Evolutionary conservation across 2,113 vertebrate genomes (phyloP), one percentile per base, ranked within the genome.

Genomic region (Microcebus ravelobensis): DNA sequence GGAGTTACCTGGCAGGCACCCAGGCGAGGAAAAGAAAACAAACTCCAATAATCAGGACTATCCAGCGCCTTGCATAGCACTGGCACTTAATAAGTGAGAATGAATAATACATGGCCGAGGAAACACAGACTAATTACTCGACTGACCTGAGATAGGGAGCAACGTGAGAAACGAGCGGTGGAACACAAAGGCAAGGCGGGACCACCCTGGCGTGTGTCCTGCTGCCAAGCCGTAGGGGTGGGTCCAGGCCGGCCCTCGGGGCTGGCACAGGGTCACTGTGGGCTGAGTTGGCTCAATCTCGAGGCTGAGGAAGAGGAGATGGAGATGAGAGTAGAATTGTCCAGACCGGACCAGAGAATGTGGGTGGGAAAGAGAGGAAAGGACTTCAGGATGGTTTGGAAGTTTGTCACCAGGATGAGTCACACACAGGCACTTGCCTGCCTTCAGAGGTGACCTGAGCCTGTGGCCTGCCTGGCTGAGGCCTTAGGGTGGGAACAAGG

Each of bases 131-230:
- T n/a, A 21, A 1, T 45, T 45, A n/a, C 36, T 9, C 0, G 2
- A 29, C 50, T 36, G 70, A 7, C 45, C 61, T 23, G 83, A 25
- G 55, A 57, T 13, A 15, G 55, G 57, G 17, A 20, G 3, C 14
- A 17, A 39, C 0, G 1, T 31, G 29, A n/a, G 29, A 83, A 83
- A 70, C 6, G 12, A 48, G 23, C 17, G 5, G 17, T 1, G 6
- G 15, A 8, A 8, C 42, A 34, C 3, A 6, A 3, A 52, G 42
- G 50, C 73, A 55, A 55, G 36, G 73, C 27, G 8, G 9, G 42
- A 13, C 23, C 13, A 1, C 18, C 52, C 8, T 7, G 55, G 25
- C 0, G 1, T 0, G 1, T 0, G 12, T 21, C 8, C 0, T 2
- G 14, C 36, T 0, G 9, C 73, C 31, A 42, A 31, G 4, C 11